Evolutionary conservation across 30 jellyfish, hydroid and myxozoan genomes (phyloP).

Genomic region (Clytia hemisphaerica): DNA sequence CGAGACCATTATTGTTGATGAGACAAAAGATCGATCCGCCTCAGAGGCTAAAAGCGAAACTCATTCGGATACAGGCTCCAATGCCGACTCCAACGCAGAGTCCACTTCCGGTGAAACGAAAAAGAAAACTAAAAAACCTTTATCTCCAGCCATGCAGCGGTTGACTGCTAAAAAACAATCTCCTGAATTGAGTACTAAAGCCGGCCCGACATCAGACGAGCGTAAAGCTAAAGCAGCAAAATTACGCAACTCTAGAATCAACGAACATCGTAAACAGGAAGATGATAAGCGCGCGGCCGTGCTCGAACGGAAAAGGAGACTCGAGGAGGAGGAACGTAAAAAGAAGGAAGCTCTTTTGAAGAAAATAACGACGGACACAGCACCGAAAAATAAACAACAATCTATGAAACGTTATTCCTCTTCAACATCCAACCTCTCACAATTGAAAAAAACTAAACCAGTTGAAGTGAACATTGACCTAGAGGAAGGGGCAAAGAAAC

Average conservation of each 20-base stretch:
- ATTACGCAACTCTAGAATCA: slow-evolving; percentile 4
- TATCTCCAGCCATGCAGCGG: slow-evolving; percentile 27
- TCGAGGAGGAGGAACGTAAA: slow-evolving; percentile 23
- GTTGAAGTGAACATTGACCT: slow-evolving; percentile 15
- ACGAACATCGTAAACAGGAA: slow-evolving; percentile 10
- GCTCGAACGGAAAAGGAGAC: slow-evolving; percentile 27
- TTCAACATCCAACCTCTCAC: slow-evolving; percentile 31
- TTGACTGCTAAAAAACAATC: slow-evolving; percentile 26
- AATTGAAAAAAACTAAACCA: slow-evolving; percentile 4
- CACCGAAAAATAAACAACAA: slow-evolving; percentile 8
- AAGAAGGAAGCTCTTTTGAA: slow-evolving; percentile 30
- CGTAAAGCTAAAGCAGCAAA: slow-evolving; percentile 21
- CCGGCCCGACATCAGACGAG: slow-evolving; percentile 6
- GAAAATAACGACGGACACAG: slow-evolving; percentile 11
- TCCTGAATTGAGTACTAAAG: slow-evolving; percentile 5
- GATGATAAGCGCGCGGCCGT: slow-evolving; percentile 39
- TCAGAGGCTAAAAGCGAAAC: background rate
- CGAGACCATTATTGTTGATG: background rate
- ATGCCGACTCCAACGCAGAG: background rate
- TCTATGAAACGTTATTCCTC: slow-evolving; percentile 12
- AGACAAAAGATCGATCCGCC: background rate
- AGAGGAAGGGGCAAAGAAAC: slow-evolving; percentile 5
- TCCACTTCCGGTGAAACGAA: background rate
- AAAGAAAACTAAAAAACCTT: slow-evolving; percentile 21
- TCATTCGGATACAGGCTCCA: background rate